A percentile compares a stretch with the other conserved stretches of the same genome.
These are phyloP conservation scores for Cantharis lateralis DNA, from an alignment of 2,888 invertebrate species.

Conservation along the genomic window DNA sequence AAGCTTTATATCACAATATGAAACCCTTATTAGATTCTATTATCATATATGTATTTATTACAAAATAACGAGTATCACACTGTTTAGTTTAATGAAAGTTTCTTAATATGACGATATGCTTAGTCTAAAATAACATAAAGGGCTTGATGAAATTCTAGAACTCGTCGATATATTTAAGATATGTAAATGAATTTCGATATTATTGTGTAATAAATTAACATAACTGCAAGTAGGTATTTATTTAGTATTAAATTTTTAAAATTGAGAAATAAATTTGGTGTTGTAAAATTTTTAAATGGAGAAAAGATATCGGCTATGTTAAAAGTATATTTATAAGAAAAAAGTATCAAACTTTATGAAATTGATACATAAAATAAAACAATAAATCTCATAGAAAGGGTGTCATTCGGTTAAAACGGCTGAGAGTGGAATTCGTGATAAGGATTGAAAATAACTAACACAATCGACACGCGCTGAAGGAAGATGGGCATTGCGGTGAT, in stretches of 20 bases:
- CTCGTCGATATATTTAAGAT: background rate
- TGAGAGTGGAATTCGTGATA: constrained; percentile 49
- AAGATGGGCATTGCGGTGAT: constrained; percentile 30
- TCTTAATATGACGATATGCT: background rate
- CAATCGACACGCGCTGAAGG: constrained; percentile 29
- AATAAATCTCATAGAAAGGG: constrained; percentile 45
- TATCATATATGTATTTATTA: background rate
- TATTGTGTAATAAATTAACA: background rate
- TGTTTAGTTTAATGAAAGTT: background rate
- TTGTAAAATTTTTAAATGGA: background rate
- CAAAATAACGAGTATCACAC: background rate
- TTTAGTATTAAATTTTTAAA: background rate
- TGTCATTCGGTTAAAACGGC: constrained; percentile 46
- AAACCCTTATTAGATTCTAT: background rate
- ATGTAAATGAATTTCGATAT: background rate
- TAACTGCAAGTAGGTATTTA: background rate
- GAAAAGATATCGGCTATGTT: constrained; percentile 19
- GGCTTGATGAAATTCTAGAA: background rate
- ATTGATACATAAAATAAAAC: constrained; percentile 50
- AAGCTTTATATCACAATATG: background rate
- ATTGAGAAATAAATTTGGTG: background rate
- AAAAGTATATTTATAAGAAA: constrained; percentile 36
- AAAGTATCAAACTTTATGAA: constrained; percentile 43
- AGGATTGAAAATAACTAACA: constrained; percentile 45
- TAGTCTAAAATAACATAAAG: background rate